A percentile compares a stretch with the other conserved stretches of the same genome.
These are phyloP conservation scores for Hirtodrosophila histrioides DNA, from an alignment of 2,888 invertebrate species.

Conservation along the genomic window DNA sequence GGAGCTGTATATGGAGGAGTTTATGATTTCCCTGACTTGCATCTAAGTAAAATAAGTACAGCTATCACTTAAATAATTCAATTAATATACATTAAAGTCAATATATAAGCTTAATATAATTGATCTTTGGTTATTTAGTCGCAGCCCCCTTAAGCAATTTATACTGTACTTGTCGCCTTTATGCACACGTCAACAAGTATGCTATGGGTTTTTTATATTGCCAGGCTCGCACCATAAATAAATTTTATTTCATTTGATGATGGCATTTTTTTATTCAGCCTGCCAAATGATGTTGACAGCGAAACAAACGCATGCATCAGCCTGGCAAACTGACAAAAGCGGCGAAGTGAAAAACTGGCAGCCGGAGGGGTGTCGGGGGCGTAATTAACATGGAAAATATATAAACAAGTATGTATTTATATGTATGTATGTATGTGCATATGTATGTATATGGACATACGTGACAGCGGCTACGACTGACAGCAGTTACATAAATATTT, in stretches of 20 bases:
- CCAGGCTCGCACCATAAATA: constrained; percentile 58
- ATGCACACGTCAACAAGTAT: constrained; percentile 49
- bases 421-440: constrained; percentile 8
- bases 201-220: constrained; percentile 62
- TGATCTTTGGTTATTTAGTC: constrained; percentile 3
- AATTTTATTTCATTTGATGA: constrained; percentile 72
- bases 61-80: no score
- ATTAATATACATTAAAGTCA: no score
- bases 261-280: constrained; percentile 48
- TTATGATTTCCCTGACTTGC: no score
- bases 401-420: not conserved
- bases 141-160: constrained; percentile 40
- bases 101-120: no score
- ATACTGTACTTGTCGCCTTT: constrained; percentile 53
- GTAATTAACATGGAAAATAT: constrained; percentile 64
- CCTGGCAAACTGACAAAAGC: constrained; percentile 5
- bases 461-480: constrained; percentile 37
- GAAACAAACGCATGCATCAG: constrained; percentile 51
- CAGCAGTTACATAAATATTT: constrained; percentile 71
- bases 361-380: constrained; percentile 34
- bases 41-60: no score
- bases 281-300: constrained; percentile 75
- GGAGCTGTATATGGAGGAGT: no score
- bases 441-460: constrained; percentile 1
- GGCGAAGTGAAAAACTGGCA: constrained; percentile 11